phyloP scores from a whole-genome alignment of 2,113 vertebrate genomes.

The Ovis aries region DNA sequence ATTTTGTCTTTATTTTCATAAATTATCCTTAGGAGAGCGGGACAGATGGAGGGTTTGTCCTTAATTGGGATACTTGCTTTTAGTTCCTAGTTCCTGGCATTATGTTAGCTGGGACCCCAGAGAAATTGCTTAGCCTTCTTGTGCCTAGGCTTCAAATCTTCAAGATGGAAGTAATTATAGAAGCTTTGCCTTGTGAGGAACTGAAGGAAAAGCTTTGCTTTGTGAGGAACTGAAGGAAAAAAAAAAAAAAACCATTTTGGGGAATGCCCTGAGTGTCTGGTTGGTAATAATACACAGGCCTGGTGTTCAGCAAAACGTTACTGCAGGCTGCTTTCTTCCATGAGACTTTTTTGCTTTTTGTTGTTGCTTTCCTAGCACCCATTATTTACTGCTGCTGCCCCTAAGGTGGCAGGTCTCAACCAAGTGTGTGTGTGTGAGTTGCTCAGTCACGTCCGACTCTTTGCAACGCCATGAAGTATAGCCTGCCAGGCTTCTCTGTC shows the following conservation, averaged over 20 bases:
- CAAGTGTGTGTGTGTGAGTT: neutral
- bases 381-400: neutral
- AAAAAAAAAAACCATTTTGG: neutral
- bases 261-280: neutral
- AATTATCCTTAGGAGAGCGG: neutral
- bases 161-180: neutral
- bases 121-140: neutral
- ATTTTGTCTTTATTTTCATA: conserved; percentile 10
- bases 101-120: neutral
- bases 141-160: neutral
- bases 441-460: neutral
- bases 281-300: neutral
- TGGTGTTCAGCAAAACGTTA: neutral
- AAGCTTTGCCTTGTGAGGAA: neutral
- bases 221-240: no score
- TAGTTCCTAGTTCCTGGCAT: neutral
- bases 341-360: neutral
- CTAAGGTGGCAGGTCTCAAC: no score
- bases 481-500: neutral
- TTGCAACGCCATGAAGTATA: neutral
- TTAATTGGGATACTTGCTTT: neutral
- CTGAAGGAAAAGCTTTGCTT: neutral
- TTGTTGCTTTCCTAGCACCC: neutral
- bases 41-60: neutral
- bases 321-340: neutral